phyloP scores from a whole-genome alignment of 2,797 vertebrate species.

The Clamator glandarius region DNA sequence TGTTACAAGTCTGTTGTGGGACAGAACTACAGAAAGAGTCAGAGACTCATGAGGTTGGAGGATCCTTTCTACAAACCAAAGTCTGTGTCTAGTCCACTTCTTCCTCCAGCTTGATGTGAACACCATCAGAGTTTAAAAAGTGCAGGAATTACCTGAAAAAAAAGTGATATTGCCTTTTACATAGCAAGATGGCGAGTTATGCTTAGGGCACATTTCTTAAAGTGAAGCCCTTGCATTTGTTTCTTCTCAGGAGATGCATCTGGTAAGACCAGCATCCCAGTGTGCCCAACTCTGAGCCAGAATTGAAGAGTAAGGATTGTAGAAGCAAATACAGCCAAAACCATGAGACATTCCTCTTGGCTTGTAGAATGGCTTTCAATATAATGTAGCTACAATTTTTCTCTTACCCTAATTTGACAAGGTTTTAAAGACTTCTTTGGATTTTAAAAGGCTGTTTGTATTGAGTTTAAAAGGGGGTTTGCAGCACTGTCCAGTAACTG shows the following conservation, averaged over 20 bases:
- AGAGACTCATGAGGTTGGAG: rapidly evolving
- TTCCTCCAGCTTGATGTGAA: neutral
- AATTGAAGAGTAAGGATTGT: neutral
- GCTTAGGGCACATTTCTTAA: neutral
- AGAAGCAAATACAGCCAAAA: slow-evolving; percentile 18
- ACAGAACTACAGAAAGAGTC: neutral
- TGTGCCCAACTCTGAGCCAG: neutral
- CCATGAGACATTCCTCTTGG: neutral
- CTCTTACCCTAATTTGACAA: neutral
- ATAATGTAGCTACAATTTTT: neutral
- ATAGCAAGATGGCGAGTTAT: neutral
- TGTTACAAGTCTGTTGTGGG: neutral
- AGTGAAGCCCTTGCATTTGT: neutral
- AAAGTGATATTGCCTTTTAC: neutral
- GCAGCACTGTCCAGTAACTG: neutral
- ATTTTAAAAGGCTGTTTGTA: slow-evolving; percentile 33
- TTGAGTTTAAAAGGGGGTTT: neutral
- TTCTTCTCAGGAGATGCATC: neutral
- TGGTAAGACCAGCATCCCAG: neutral
- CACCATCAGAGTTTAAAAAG: neutral
- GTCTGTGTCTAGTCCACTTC: neutral
- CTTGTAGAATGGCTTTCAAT: neutral
- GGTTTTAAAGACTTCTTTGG: slow-evolving; percentile 14
- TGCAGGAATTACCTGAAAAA: neutral
- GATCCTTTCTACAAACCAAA: neutral